Conservation (phyloP, 2,113 vertebrate genomes). For the Pterocles burchelli region DNA sequence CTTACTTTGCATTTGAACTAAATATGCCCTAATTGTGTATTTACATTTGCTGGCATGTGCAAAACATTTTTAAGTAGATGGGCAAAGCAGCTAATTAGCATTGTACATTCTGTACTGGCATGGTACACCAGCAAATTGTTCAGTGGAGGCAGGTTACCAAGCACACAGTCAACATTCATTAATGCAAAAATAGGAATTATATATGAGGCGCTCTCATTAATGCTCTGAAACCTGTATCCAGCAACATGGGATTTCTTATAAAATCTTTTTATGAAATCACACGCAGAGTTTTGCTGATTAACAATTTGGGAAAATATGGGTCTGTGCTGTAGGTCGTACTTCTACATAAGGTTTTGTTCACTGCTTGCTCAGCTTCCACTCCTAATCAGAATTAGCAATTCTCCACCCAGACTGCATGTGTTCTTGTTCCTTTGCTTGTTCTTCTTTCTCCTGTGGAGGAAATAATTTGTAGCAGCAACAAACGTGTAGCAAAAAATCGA, state of each 20-base stretch:
- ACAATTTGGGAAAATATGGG: accelerated
- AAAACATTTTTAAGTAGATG: conserved; percentile 15
- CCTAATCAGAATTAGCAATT: not conserved
- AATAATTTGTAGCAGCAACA: not conserved
- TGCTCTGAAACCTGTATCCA: not conserved
- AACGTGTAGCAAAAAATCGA: accelerated
- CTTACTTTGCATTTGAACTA: conserved; percentile 37
- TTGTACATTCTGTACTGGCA: conserved; percentile 44
- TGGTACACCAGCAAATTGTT: not conserved
- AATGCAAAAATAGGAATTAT: not conserved
- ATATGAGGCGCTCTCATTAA: accelerated
- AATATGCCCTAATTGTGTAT: conserved; percentile 38
- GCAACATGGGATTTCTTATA: not conserved
- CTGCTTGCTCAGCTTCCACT: not conserved
- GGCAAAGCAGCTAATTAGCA: conserved; percentile 43
- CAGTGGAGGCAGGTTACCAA: not conserved
- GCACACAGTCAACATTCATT: not conserved
- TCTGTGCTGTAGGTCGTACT: not conserved
- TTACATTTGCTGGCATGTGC: conserved; percentile 46
- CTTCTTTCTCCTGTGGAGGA: not conserved
- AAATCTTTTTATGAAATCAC: not conserved
- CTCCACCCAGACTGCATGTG: not conserved
- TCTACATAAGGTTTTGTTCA: not conserved
- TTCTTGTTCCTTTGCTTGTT: not conserved
- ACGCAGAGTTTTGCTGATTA: not conserved